These are phyloP conservation scores for Alentia gelatinosa DNA, from an alignment of 2,888 invertebrate genomes.

Conservation along the genomic window DNA sequence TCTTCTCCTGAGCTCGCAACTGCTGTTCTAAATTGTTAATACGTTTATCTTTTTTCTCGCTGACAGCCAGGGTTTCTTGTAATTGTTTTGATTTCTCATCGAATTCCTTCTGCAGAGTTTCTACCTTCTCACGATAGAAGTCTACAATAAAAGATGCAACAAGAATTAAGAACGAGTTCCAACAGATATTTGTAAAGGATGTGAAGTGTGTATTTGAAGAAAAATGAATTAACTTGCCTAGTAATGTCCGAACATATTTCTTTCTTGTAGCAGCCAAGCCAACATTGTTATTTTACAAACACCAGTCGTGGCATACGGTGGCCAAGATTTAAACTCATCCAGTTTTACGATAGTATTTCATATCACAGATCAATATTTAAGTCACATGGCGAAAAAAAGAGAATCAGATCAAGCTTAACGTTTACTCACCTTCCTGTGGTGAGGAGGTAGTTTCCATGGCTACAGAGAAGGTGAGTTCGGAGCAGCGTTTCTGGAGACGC, in stretches of 20 bases:
- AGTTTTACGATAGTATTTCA: background rate
- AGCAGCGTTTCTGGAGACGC: conserved; percentile 77
- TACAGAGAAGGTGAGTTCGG: conserved; percentile 77
- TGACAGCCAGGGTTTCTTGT: conserved; percentile 64
- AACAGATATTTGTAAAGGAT: too few species aligned
- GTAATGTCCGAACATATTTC: too few species aligned
- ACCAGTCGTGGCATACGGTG: too few species aligned
- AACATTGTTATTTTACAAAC: too few species aligned
- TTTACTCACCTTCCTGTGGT: conserved; percentile 55
- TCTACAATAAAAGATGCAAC: conserved; percentile 36
- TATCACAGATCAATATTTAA: too few species aligned
- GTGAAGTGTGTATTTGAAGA: too few species aligned
- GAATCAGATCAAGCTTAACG: background rate
- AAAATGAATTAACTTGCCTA: too few species aligned
- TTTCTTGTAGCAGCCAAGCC: too few species aligned
- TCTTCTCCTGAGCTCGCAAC: conserved; percentile 71
- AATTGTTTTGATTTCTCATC: conserved; percentile 8
- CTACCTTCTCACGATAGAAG: conserved; percentile 18
- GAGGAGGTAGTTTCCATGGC: conserved; percentile 71
- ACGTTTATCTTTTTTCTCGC: conserved; percentile 70
- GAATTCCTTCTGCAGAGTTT: conserved; percentile 60
- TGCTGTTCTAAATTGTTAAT: conserved; percentile 70
- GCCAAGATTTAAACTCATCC: too few species aligned
- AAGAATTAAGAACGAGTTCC: too few species aligned
- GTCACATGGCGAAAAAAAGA: too few species aligned